Evolutionary conservation across 2,888 invertebrate genomes (phyloP), one percentile per base, ranked within the genome.

Genomic region (Resseliella maxima): DNA sequence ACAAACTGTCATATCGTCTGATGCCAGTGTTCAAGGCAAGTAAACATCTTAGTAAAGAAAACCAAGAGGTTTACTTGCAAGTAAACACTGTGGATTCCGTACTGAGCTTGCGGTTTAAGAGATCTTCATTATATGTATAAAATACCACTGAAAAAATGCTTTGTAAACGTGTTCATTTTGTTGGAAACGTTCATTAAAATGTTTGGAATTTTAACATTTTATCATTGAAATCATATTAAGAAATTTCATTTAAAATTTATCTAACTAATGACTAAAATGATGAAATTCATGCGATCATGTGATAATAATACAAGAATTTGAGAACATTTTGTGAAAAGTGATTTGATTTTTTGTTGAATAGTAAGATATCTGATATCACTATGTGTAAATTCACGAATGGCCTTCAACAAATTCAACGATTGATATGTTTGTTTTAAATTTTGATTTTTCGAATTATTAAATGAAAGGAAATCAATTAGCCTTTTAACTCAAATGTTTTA

Each of bases 401-500:
- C 50, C 6, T 50, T 50, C 10, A 50, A 15, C 6, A 50, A n/a
- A n/a, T n/a, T n/a, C n/a, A n/a, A n/a, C n/a, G n/a, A n/a, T n/a
- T n/a, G n/a, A n/a, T n/a, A n/a, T n/a, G n/a, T n/a, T n/a, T n/a
- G n/a, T n/a, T n/a, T n/a, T n/a, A n/a, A n/a, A n/a, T n/a, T n/a
- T n/a, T n/a, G n/a, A n/a, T n/a, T 41, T 5, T 41, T 41, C 6
- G 12, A 41, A 41, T 41, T 12, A 41, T 41, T 5, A 41, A 41
- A 18, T 50, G 50, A 50, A 50, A 50, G 21, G 59, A 59, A 59
- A 24, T 59, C 59, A 59, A 59, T 59, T 59, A 59, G 27, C n/a
- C 27, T 0, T 5, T 59, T 27, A 3, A 59, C 12, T n/a, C n/a
- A 27, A 59, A 59, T 59, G 27, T 27, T n/a, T n/a, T 59, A 12